phyloP scores from a whole-genome alignment of 2,888 invertebrate genomes.

The Drosophila paranaensis region DNA sequence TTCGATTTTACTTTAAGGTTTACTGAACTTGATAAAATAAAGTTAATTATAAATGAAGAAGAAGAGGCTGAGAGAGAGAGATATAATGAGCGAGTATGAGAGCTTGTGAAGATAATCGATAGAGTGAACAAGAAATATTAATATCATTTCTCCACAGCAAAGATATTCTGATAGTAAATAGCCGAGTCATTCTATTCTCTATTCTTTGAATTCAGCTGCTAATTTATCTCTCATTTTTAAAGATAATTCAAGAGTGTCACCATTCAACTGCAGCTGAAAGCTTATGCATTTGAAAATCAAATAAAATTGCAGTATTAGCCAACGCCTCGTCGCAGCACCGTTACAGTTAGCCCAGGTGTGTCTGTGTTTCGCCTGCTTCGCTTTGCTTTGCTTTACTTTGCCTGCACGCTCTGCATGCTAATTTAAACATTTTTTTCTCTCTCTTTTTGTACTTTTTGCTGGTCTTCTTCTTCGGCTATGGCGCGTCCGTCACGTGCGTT shows the following conservation, averaged over 20 bases:
- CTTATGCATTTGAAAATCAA: background rate
- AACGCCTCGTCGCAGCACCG: conserved; percentile 39
- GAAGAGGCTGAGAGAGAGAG: background rate
- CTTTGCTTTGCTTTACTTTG: conserved; percentile 33
- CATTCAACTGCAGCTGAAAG: background rate
- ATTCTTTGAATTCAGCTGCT: too few species aligned
- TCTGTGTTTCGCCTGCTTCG: conserved; percentile 17
- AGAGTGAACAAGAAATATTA: too few species aligned
- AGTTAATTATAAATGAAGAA: background rate
- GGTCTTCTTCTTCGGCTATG: conserved; percentile 16
- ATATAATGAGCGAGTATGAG: background rate
- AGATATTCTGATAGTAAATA: too few species aligned
- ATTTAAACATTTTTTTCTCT: conserved; percentile 34
- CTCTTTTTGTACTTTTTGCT: conserved; percentile 11
- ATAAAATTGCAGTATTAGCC: conserved; percentile 11
- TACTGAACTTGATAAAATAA: conserved; percentile 7
- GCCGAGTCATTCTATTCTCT: background rate
- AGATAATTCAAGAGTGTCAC: background rate
- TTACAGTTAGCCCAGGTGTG: conserved; percentile 29
- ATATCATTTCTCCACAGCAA: too few species aligned
- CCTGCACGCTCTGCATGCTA: conserved; percentile 52
- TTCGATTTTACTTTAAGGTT: conserved; percentile 23
- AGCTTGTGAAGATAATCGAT: too few species aligned
- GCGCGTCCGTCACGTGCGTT: conserved; percentile 55
- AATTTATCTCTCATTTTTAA: background rate